Conservation (phyloP, 2,113 vertebrate species). For the Myanophis thanlyinensis region DNA sequence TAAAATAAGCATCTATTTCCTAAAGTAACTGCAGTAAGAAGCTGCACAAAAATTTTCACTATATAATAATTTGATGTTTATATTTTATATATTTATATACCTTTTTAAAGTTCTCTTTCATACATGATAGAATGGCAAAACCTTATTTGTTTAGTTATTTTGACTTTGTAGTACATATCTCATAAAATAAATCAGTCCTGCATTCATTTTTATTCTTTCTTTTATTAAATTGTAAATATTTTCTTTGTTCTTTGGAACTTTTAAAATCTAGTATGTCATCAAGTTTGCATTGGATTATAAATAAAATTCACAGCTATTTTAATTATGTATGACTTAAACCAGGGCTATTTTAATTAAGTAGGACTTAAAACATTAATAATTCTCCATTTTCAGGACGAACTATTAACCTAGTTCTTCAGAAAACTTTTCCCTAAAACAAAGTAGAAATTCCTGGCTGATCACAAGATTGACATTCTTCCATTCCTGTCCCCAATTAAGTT, state of each 20-base stretch:
- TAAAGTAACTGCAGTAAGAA: slow-evolving; percentile 43
- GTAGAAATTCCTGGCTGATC: neutral
- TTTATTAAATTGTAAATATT: neutral
- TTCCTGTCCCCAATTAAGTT: neutral
- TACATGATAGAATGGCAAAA: neutral
- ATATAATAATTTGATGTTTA: neutral
- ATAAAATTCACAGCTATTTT: neutral
- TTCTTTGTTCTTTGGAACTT: neutral
- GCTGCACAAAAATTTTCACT: slow-evolving; percentile 42
- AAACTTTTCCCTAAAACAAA: neutral
- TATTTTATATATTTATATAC: neutral
- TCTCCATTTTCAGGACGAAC: neutral
- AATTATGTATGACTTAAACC: neutral
- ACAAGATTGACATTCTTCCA: neutral
- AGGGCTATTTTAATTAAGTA: neutral
- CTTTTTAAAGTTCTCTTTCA: neutral
- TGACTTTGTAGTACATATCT: neutral
- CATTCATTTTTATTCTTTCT: neutral
- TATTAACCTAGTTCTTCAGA: neutral
- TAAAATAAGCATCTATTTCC: slow-evolving; percentile 60
- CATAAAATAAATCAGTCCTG: neutral
- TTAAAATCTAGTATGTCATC: neutral
- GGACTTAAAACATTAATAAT: neutral
- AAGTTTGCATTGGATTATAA: neutral
- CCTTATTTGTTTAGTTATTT: neutral